Percentiles rank a stretch among this genome's conserved stretches.
These are phyloP conservation scores for Ptychobarbus kaznakovi DNA, from an alignment of 2,797 vertebrate species.

Conservation along the genomic window DNA sequence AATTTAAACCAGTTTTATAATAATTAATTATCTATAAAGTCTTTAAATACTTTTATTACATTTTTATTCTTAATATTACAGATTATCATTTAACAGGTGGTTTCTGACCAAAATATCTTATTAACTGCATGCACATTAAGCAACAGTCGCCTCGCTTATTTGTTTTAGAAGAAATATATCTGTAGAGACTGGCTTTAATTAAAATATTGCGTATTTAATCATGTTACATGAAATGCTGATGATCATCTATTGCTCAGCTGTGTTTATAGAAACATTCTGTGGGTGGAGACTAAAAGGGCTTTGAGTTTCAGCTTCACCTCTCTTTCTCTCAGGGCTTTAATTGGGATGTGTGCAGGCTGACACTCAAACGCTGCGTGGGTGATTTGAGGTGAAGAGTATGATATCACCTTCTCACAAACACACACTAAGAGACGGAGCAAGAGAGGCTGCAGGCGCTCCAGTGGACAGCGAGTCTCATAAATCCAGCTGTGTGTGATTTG, in stretches of 20 bases:
- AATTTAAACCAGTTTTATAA: not conserved
- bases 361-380: conserved; percentile 56
- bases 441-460: conserved; percentile 53
- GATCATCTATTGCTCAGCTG: conserved; percentile 28
- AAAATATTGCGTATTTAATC: conserved; percentile 25
- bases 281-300: conserved; percentile 39
- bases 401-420: conserved; percentile 62
- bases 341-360: conserved; percentile 59
- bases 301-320: conserved; percentile 32
- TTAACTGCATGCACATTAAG: not conserved
- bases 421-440: conserved; percentile 35
- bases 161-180: conserved; percentile 27
- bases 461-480: conserved; percentile 60
- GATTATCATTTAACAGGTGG: not conserved
- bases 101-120: not conserved
- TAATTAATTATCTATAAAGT: not conserved
- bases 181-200: conserved; percentile 23
- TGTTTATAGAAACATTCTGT: conserved; percentile 35
- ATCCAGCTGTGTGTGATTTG: conserved; percentile 62
- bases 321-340: conserved; percentile 57
- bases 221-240: conserved; percentile 20
- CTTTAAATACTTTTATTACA: not conserved
- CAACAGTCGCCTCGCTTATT: conserved; percentile 11
- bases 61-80: not conserved
- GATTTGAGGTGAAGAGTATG: conserved; percentile 55